Conservation (phyloP, 1,140 invertebrate species). For the Alviniconcha marisindica region DNA sequence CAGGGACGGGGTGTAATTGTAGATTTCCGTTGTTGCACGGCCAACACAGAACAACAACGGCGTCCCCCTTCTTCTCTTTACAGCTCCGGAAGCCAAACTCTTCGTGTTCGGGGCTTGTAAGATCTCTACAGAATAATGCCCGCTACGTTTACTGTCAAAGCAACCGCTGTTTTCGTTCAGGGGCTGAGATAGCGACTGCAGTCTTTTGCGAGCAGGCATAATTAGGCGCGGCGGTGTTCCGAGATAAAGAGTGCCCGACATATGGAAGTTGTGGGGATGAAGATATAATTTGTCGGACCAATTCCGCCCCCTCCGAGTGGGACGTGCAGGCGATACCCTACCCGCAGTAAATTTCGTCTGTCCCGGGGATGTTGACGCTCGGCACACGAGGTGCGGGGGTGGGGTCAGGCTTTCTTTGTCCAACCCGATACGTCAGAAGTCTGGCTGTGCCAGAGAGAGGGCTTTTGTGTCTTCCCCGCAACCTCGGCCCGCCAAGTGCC, state of each 20-base stretch:
- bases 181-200: conserved; percentile 4
- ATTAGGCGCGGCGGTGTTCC: conserved; percentile 16
- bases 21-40: conserved; percentile 18
- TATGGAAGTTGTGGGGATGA: conserved; percentile 36
- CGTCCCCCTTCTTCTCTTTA: not conserved
- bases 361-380: too few species aligned
- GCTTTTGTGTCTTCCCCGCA: too few species aligned
- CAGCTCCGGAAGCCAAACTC: not conserved
- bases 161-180: conserved; percentile 33
- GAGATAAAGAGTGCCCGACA: conserved; percentile 29
- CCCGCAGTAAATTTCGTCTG: too few species aligned
- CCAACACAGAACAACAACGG: conserved; percentile 6
- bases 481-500: too few species aligned
- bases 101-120: conserved; percentile 4
- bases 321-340: not conserved
- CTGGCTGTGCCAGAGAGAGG: too few species aligned
- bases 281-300: conserved; percentile 37
- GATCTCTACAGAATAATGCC: conserved; percentile 3
- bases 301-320: conserved; percentile 8
- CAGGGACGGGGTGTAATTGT: not conserved
- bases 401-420: too few species aligned
- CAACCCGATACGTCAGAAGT: too few species aligned
- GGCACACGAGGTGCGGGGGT: too few species aligned
- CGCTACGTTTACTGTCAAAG: conserved; percentile 35
- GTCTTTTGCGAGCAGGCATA: conserved; percentile 10